Evolutionary conservation across 2,113 vertebrate species (phyloP).

Genomic region (Paradisaea rubra): DNA sequence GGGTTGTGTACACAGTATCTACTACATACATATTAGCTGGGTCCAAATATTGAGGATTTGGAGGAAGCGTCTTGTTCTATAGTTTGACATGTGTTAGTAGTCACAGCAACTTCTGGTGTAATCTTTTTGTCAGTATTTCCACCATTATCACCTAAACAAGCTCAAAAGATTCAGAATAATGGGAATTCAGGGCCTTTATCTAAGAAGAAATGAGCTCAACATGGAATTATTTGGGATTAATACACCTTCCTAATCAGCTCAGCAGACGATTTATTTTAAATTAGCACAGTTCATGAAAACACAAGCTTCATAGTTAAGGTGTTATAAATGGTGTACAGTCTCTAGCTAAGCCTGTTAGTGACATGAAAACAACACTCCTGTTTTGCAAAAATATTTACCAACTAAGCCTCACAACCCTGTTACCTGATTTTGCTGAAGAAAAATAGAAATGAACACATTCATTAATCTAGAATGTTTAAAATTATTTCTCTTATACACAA

Average conservation of each 20-base stretch:
- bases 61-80: not conserved
- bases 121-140: not conserved
- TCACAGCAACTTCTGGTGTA: not conserved
- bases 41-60: not conserved
- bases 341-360: not conserved
- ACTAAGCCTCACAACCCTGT: not conserved
- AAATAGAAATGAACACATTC: constrained; percentile 33
- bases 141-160: not conserved
- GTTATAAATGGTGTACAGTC: not conserved
- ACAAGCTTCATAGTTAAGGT: not conserved
- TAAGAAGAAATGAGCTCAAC: not conserved
- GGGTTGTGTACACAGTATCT: not conserved
- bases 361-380: not conserved
- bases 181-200: not conserved
- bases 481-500: constrained; percentile 46
- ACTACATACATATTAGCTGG: not conserved
- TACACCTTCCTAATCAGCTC: not conserved
- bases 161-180: not conserved
- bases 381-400: not conserved
- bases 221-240: constrained; percentile 4
- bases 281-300: not conserved
- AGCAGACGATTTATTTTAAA: not conserved
- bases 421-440: constrained; percentile 25
- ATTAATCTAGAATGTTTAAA: constrained; percentile 41
- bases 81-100: not conserved